Evolutionary conservation across 2,888 invertebrate species (phyloP), one percentile per base, ranked within the genome.

Genomic region (Ormyrus nitidulus): DNA sequence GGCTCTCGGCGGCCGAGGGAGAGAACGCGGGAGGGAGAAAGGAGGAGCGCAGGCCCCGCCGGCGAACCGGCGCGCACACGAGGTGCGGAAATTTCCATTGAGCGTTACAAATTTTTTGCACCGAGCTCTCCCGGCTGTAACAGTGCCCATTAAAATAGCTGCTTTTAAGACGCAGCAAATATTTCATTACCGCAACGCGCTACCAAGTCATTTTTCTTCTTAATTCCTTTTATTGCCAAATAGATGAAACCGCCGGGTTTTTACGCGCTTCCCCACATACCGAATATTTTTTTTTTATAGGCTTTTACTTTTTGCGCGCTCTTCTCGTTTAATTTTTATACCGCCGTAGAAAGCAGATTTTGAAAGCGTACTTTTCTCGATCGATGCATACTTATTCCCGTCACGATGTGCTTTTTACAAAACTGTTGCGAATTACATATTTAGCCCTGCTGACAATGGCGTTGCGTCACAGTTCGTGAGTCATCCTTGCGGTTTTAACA

Each of bases 71-170:
- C 66, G 66, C 19, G 19, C 19, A 19, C 53, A 53, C 66, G 68
- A 69, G 82, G 66, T 74, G 78, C 82, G 86, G 85, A 86, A 86
- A 86, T 86, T 86, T 86, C 86, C 86, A 86, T 86, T 84, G 85
- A 84, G 84, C 75, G 72, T 61, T 54, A 61, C 51, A 77, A 81
- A 80, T 83, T 82, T 83, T 83, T 81, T 73, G 78, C 70, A 6
- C 19, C 19, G 19, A 19, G 19, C 19, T 19, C 19, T 19, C 19
- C 19, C 19, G 19, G 19, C 19, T 19, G 19, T 19, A 19, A 19
- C 19, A 19, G 49, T 7, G 44, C 11, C 19, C 9, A 44, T 49
- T 66, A 46, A 61, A 72, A 19, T 13, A 19, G 46, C 11, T 44
- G n/a, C 11, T 46, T 54, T 68, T 11, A 44, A 13, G n/a, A 44